These are phyloP conservation scores for Goniozus legneri DNA, from an alignment of 1,140 invertebrate species.

Conservation along the genomic window DNA sequence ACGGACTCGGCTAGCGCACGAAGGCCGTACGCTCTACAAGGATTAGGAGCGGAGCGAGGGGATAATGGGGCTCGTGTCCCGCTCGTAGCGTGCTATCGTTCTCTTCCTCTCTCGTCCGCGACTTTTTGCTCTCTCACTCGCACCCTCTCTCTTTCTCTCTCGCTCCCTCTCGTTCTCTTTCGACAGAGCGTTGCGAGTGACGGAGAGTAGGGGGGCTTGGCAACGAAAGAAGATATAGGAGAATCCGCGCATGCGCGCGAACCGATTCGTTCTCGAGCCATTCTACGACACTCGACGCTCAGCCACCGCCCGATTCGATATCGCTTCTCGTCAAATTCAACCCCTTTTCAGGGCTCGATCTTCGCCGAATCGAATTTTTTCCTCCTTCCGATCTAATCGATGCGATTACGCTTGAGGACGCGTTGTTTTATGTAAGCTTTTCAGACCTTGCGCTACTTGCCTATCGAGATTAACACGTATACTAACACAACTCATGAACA, in stretches of 20 bases:
- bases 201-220: slow-evolving; percentile 9
- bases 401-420: too few species aligned
- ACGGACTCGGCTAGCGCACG: too few species aligned
- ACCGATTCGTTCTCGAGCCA: slow-evolving; percentile 41
- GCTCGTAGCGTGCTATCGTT: background rate
- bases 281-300: slow-evolving; percentile 31
- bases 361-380: background rate
- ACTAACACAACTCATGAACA: too few species aligned
- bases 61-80: background rate
- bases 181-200: background rate
- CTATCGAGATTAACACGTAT: too few species aligned
- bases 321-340: too few species aligned
- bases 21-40: slow-evolving; percentile 22
- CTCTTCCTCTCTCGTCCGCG: background rate
- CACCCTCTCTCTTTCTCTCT: too few species aligned
- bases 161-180: too few species aligned
- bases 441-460: too few species aligned
- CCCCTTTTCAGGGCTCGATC: background rate
- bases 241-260: slow-evolving; percentile 43
- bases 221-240: slow-evolving; percentile 8
- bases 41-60: slow-evolving; percentile 22
- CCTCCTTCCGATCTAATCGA: background rate
- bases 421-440: too few species aligned
- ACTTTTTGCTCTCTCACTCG: background rate
- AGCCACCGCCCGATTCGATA: slow-evolving; percentile 41